Conservation (phyloP, 2,888 invertebrate genomes). For the Leptogaster cylindrica region DNA sequence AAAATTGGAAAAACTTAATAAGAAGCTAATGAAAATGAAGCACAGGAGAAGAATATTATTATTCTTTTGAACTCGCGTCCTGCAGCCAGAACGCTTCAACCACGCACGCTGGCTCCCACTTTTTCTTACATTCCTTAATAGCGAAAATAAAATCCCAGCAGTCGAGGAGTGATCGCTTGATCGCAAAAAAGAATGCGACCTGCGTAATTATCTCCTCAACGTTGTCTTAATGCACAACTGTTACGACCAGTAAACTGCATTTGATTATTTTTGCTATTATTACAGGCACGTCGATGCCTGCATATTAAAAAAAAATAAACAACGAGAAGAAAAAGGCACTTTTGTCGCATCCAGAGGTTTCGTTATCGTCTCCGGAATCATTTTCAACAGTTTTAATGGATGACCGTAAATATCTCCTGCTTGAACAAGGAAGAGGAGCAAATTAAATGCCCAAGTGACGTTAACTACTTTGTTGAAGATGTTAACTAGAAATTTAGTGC, state of each 20-base stretch:
- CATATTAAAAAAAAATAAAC: no score
- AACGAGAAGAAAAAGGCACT: no score
- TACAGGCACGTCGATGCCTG: constrained; percentile 12
- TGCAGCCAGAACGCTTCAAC: constrained; percentile 8
- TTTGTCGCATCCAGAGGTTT: constrained; percentile 26
- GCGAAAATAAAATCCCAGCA: constrained; percentile 34
- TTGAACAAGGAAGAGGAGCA: constrained; percentile 25
- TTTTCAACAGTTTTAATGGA: constrained; percentile 25
- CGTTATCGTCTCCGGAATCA: constrained; percentile 17
- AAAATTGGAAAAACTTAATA: constrained; percentile 42
- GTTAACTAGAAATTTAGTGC: constrained; percentile 28
- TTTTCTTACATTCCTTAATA: constrained; percentile 34
- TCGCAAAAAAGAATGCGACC: constrained; percentile 13
- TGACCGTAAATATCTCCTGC: constrained; percentile 5
- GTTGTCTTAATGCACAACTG: constrained; percentile 33
- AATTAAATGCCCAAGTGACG: constrained; percentile 31
- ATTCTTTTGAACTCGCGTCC: constrained; percentile 33
- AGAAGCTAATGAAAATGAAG: constrained; percentile 44
- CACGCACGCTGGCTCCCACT: constrained; percentile 24
- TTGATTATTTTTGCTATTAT: constrained; percentile 37
- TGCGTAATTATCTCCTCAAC: constrained; percentile 32
- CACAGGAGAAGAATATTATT: constrained; percentile 39
- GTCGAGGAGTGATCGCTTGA: not conserved
- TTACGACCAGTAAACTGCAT: constrained; percentile 32
- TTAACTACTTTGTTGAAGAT: constrained; percentile 34